Base-by-base conservation (phyloP, 2,797 vertebrate species). In the Sebastes goodei region DNA sequence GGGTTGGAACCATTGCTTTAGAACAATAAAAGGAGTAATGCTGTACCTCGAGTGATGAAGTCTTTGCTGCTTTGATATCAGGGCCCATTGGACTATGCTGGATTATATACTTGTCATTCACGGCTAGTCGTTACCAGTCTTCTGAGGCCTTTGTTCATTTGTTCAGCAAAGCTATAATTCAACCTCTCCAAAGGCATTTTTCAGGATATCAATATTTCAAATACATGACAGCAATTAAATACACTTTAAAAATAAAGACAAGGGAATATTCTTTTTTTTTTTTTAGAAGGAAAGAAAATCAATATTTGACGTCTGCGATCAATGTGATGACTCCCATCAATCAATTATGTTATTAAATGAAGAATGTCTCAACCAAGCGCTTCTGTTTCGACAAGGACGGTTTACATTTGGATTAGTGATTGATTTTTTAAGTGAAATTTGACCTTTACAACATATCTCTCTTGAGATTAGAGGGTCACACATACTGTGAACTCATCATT, bases 341-440 rank as follows among this genome's bases (percentile, higher is more conserved):
- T 81, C 71, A 69, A 10, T 71, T 64, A 7, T 67, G 17, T 30
- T 62, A 61, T 81, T 60, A 84, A 57, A 63, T 71, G 2, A 73
- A 49, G 17, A 46, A 57, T 29, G 42, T 59, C 56, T 49, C 6
- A 72, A 63, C 20, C 23, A 33, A n/a, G n/a, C 4, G 6, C 27
- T 70, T 46, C 32, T 62, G 74, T 56, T 62, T 62, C 29, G 2
- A 10, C 42, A 46, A 4, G 30, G 2, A 10, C 38, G n/a, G 61
- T 78, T 82, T 78, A 76, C 52, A 71, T 55, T 85, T 60, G 61
- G 78, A 82, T 86, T 68, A 84, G 11, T 70, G 10, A 11, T 35
- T 60, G 30, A 77, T 71, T 21, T 20, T 74, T 73, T 56, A 78
- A 78, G 71, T 70, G 33, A 70, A 32, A 62, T 81, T 85, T 86